Percentiles rank a stretch among this genome's conserved stretches.
Evolutionary conservation across 2,113 vertebrate species (phyloP).

Genomic region (Caranx ignobilis): DNA sequence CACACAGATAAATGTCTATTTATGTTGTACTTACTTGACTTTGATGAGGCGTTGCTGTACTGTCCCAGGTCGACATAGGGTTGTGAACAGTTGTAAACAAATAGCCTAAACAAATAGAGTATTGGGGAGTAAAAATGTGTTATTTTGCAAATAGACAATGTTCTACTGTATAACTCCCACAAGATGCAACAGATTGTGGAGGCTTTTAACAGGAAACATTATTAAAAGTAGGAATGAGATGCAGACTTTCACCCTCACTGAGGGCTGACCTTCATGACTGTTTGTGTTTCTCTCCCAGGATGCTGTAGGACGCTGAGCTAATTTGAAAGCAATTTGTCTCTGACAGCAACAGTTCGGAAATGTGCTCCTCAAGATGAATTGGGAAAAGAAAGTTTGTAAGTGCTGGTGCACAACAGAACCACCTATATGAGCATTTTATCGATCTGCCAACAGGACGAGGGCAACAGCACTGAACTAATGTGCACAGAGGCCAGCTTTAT

Average conservation of each 20-base stretch:
- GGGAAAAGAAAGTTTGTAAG: background rate
- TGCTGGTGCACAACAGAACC: background rate
- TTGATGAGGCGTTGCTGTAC: background rate
- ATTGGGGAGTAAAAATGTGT: background rate
- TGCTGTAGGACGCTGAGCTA: too few species aligned
- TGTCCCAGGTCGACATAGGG: too few species aligned
- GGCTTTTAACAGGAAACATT: background rate
- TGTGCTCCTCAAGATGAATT: background rate
- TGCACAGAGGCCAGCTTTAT: background rate
- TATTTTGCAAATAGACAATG: too few species aligned
- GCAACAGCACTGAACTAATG: background rate
- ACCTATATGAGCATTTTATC: background rate
- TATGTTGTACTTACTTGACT: background rate
- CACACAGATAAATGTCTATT: background rate
- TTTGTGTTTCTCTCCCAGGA: too few species aligned
- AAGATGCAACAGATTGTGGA: background rate
- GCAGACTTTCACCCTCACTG: too few species aligned
- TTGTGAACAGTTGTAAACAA: background rate
- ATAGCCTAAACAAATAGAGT: background rate
- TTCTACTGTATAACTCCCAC: too few species aligned
- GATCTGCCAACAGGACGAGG: background rate
- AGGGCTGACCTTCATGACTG: too few species aligned
- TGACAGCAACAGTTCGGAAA: background rate
- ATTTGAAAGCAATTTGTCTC: too few species aligned
- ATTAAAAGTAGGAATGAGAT: background rate